These are phyloP conservation scores for Nymphalis c-album DNA, from an alignment of 2,888 invertebrate genomes.

Conservation along the genomic window DNA sequence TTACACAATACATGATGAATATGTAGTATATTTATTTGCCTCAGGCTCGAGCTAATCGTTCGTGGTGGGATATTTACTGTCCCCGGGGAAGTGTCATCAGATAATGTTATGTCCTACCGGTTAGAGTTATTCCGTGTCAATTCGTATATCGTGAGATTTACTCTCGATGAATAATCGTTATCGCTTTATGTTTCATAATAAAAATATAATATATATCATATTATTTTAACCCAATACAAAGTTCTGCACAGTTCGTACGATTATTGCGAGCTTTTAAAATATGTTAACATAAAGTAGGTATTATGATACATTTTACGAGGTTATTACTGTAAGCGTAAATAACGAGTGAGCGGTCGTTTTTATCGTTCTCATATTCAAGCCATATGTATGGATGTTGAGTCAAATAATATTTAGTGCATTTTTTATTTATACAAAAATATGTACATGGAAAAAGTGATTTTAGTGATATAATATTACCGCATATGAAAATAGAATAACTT, in stretches of 20 bases:
- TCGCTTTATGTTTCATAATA: constrained; percentile 11
- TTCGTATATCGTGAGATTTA: constrained; percentile 31
- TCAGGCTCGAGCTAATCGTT: constrained; percentile 61
- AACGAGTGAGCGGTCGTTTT: constrained; percentile 29
- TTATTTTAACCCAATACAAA: constrained; percentile 18
- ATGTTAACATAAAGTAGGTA: constrained; percentile 29
- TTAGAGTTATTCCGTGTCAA: constrained; percentile 27
- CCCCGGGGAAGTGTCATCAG: constrained; percentile 63
- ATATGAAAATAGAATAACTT: no score
- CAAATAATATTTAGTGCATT: constrained; percentile 9
- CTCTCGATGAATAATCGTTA: constrained; percentile 1
- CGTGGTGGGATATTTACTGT: constrained; percentile 65
- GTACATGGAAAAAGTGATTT: no score
- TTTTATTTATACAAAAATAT: constrained; percentile 2
- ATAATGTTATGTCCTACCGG: constrained; percentile 57
- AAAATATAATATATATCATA: constrained; percentile 11
- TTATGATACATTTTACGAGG: constrained; percentile 33
- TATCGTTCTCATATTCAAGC: constrained; percentile 22
- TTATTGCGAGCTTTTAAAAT: constrained; percentile 31
- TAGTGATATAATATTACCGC: no score
- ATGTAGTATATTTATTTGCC: constrained; percentile 46
- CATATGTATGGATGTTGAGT: constrained; percentile 2
- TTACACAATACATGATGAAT: constrained; percentile 25
- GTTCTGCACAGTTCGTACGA: constrained; percentile 17
- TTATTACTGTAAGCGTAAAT: constrained; percentile 34